These are phyloP conservation scores for Diarsia brunnea DNA, from an alignment of 2,888 invertebrate species.

Conservation along the genomic window DNA sequence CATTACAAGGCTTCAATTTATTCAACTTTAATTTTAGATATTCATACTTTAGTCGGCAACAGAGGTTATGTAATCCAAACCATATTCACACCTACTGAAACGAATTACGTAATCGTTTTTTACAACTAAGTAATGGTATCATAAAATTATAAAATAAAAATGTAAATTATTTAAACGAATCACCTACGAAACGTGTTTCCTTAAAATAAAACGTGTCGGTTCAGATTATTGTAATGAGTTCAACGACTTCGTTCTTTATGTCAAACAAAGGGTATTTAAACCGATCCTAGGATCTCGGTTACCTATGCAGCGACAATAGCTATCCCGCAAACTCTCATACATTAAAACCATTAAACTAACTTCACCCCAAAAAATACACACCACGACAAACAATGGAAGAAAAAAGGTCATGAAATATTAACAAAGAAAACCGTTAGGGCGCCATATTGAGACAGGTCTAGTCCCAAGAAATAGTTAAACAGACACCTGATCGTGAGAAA, in stretches of 20 bases:
- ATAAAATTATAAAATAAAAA: conserved; percentile 19
- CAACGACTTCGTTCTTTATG: conserved; percentile 47
- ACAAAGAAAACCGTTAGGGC: conserved; percentile 81
- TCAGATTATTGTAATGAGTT: conserved; percentile 50
- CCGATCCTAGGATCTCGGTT: conserved; percentile 46
- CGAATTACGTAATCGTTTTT: conserved; percentile 28
- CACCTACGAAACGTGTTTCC: conserved; percentile 17
- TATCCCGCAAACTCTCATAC: conserved; percentile 57
- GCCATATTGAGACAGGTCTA: conserved; percentile 80
- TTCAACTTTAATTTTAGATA: conserved; percentile 31
- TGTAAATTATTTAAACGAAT: conserved; percentile 24
- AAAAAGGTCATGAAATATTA: conserved; percentile 71
- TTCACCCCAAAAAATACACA: conserved; percentile 64
- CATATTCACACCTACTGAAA: conserved; percentile 26
- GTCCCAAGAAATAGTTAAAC: conserved; percentile 74
- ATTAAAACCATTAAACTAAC: conserved; percentile 51
- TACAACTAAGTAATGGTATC: conserved; percentile 4
- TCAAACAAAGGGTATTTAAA: conserved; percentile 59
- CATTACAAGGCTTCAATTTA: conserved; percentile 15
- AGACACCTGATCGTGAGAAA: conserved; percentile 86
- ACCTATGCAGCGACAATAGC: conserved; percentile 45
- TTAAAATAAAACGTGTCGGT: conserved; percentile 36
- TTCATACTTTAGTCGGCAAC: conserved; percentile 17
- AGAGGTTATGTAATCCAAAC: conserved; percentile 25
- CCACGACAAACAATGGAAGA: conserved; percentile 68